Evolutionary conservation across 2,113 vertebrate species (phyloP), one percentile per base, ranked within the genome.

Genomic region (Lampris megalopsis): DNA sequence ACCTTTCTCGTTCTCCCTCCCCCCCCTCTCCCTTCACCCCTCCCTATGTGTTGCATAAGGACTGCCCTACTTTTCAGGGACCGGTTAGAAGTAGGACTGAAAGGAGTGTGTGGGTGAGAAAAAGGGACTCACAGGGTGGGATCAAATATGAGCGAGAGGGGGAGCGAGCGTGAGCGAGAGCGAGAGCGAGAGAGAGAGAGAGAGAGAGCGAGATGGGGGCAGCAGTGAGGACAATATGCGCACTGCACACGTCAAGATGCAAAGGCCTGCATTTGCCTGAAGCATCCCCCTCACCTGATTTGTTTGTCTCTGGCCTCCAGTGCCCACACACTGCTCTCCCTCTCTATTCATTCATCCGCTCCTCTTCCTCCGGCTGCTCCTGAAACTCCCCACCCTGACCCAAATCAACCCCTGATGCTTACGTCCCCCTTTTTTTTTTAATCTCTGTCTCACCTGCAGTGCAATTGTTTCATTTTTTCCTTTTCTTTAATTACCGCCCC

Each of bases 41-140:
- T 81, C 78, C 73, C 67, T 82, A 50, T 50, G 81, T 78, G 90
- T 94, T 93, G 93, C 87, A 92, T 92, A 93, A 93, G 68, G 83
- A 76, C 73, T 92, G 89, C 86, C 89, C 89, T 92, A 90, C 86
- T 88, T 91, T 90, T 68, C 82, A 87, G 83, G 91, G 75, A 90
- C 82, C 77, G 85, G 83, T 84, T 87, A 88, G 81, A 83, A 63
- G 84, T 73, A 83, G 82, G 78, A 87, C 87, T 87, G 87, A 88
- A 89, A 73, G 74, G 78, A 89, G 79, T 81, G 77, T 86, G 91
- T 90, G 87, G 85, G 87, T 77, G 85, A 85, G 71, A 80, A 80
- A 83, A 73, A 81, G 87, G 82, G 70, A 86, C 63, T 72, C 85
- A 83, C 85, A 81, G 63, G 80, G 79, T 68, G 76, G 83, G 70